Evolutionary conservation across 2,888 invertebrate genomes (phyloP).

Genomic region (Pediacus dermestoides): DNA sequence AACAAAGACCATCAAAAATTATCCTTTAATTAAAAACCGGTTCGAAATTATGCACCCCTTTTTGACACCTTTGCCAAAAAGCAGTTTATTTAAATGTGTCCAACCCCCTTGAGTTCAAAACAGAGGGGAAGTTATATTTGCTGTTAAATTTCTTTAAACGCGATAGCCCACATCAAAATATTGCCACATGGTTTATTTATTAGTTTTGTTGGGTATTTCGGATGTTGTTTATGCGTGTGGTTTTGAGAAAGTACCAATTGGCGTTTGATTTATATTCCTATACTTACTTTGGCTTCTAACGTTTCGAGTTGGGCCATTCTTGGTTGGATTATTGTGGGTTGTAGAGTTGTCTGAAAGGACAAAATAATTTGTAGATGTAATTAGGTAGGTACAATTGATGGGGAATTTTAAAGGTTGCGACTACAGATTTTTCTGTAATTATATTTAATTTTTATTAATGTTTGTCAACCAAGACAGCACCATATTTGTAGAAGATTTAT

Average conservation of each 20-base stretch:
- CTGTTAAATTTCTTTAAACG: background rate
- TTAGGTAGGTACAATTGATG: too few species aligned
- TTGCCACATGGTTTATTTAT: background rate
- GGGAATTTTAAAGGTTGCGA: too few species aligned
- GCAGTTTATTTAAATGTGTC: background rate
- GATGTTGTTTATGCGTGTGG: too few species aligned
- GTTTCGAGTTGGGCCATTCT: conserved; percentile 71
- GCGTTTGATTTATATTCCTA: too few species aligned
- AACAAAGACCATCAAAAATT: background rate
- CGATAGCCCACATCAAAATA: background rate
- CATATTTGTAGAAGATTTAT: too few species aligned
- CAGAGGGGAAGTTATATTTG: background rate
- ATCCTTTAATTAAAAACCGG: conserved; percentile 2
- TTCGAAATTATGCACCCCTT: background rate
- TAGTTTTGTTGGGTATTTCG: too few species aligned
- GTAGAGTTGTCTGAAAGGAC: conserved; percentile 49
- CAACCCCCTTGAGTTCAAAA: conserved; percentile 1
- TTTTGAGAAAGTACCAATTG: too few species aligned
- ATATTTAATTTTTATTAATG: too few species aligned
- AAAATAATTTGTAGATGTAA: too few species aligned
- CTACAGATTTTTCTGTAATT: too few species aligned
- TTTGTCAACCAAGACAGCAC: too few species aligned
- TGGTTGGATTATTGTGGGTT: conserved; percentile 48
- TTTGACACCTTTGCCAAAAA: background rate
- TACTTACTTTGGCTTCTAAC: conserved; percentile 71